phyloP scores from a whole-genome alignment of 2,797 vertebrate species.

The Cuculus canorus region DNA sequence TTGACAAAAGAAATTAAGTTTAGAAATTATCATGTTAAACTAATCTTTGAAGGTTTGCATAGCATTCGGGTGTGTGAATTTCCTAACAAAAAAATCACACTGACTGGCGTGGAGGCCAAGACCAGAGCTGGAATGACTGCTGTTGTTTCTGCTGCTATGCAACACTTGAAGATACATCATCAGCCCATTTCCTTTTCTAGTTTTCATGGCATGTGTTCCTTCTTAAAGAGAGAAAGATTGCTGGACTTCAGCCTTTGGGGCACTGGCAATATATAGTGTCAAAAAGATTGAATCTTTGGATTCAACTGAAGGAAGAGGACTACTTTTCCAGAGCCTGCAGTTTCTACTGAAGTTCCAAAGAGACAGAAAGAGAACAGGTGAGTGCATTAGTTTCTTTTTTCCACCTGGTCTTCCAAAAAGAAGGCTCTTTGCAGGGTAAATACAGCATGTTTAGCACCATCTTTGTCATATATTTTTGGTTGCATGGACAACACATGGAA shows the following conservation, averaged over 20 bases:
- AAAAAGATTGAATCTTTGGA: neutral
- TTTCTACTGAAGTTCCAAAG: neutral
- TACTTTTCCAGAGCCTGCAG: neutral
- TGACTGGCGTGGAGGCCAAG: neutral
- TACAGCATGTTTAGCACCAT: neutral
- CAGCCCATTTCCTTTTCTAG: fast-evolving
- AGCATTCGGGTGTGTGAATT: neutral
- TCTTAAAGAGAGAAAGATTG: neutral
- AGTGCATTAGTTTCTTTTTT: neutral
- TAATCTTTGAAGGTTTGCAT: neutral
- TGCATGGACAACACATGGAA: neutral
- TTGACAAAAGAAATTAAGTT: neutral
- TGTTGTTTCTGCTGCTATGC: neutral
- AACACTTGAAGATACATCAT: neutral
- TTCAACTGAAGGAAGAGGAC: neutral
- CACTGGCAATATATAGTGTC: neutral
- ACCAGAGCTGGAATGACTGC: neutral
- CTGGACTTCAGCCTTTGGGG: neutral
- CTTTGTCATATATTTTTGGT: neutral
- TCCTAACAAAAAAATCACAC: neutral
- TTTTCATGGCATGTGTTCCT: neutral
- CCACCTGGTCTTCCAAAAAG: neutral
- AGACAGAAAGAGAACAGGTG: neutral
- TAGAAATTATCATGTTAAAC: neutral
- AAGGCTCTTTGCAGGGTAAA: neutral